A percentile compares a stretch with the other conserved stretches of the same genome.
Evolutionary conservation across 2,797 vertebrate species (phyloP).

Genomic region (Hydrophis major): DNA sequence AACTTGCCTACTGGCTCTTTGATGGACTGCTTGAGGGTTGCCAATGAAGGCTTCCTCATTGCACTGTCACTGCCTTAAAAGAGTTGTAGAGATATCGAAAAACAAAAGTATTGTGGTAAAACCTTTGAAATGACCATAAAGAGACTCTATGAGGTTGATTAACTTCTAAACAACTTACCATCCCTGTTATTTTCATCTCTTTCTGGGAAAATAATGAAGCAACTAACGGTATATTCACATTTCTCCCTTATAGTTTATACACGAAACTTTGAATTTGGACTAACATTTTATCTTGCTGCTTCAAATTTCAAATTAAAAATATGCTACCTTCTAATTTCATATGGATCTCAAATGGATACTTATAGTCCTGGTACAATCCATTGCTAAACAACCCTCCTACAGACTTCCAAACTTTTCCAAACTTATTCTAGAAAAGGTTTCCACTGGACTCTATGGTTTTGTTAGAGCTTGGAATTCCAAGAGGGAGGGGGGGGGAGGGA

Average conservation of each 20-base stretch:
- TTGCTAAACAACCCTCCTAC: background rate
- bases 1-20: background rate
- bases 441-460: background rate
- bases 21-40: background rate
- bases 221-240: background rate
- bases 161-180: background rate
- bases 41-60: background rate
- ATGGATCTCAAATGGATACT: background rate
- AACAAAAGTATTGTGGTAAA: background rate
- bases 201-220: background rate
- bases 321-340: background rate
- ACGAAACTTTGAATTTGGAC: background rate
- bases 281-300: background rate
- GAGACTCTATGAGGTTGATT: background rate
- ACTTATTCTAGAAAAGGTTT: background rate
- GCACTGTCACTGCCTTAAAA: background rate
- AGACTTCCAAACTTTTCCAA: background rate
- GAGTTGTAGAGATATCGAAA: background rate
- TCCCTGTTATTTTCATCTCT: background rate
- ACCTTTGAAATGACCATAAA: background rate
- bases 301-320: background rate
- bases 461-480: too few relatives aligned
- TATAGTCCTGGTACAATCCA: background rate
- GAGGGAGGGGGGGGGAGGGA: too few relatives aligned
- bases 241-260: background rate